These are phyloP conservation scores for Teinopalpus imperialis DNA, from an alignment of 2,888 invertebrate genomes.

Conservation along the genomic window DNA sequence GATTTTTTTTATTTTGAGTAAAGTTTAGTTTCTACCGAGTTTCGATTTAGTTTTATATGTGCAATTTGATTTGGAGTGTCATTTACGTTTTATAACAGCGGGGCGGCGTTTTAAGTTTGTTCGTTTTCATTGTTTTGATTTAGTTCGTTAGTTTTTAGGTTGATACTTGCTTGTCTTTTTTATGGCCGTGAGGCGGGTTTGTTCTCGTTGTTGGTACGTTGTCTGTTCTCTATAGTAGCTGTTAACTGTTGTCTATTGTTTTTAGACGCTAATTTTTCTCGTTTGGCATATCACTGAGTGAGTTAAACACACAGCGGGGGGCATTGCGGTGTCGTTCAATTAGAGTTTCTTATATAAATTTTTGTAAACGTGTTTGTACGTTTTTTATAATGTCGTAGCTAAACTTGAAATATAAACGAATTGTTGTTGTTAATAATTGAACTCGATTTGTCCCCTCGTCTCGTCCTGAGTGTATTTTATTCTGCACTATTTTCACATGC, in stretches of 20 bases:
- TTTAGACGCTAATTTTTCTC: constrained; percentile 66
- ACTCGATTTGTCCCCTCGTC: constrained; percentile 58
- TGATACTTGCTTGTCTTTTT: constrained; percentile 59
- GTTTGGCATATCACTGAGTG: constrained; percentile 70
- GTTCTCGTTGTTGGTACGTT: constrained; percentile 54
- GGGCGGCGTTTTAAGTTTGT: constrained; percentile 45
- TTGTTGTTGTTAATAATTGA: constrained; percentile 56
- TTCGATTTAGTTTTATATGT: constrained; percentile 50
- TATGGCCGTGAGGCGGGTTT: constrained; percentile 43
- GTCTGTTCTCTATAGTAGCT: constrained; percentile 54
- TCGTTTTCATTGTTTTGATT: constrained; percentile 35
- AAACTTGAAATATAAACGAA: constrained; percentile 34
- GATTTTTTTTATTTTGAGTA: constrained; percentile 51
- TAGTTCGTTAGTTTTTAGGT: constrained; percentile 65
- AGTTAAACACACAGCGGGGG: constrained; percentile 51
- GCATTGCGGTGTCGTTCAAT: constrained; percentile 48
- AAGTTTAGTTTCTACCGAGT: constrained; percentile 45
- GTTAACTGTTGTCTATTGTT: constrained; percentile 40
- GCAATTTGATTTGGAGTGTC: constrained; percentile 55
- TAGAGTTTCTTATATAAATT: constrained; percentile 33
- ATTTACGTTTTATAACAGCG: constrained; percentile 49
- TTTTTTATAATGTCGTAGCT: constrained; percentile 54
- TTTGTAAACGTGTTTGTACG: constrained; percentile 53
- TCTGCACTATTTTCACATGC: constrained; percentile 62
- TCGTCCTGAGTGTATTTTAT: constrained; percentile 56